Conservation (phyloP, 2,797 vertebrate species). For the Oreochromis grahami region DNA sequence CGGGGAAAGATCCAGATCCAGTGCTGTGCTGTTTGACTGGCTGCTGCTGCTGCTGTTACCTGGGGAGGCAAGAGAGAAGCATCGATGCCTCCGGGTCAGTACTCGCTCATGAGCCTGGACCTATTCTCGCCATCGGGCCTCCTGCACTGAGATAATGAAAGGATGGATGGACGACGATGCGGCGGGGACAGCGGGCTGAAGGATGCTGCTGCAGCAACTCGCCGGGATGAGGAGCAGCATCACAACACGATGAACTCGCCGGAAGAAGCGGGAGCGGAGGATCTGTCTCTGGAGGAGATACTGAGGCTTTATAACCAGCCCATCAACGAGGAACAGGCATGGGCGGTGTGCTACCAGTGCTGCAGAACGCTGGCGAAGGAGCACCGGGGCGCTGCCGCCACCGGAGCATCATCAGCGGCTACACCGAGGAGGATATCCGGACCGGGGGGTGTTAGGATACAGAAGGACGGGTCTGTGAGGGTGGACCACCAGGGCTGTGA, state of each 20-base stretch:
- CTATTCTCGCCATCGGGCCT: conserved; percentile 41
- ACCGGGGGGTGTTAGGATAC: conserved; percentile 79
- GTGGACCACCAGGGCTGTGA: conserved; percentile 45
- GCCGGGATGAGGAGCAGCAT: conserved; percentile 40
- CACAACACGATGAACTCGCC: conserved; percentile 45
- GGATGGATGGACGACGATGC: conserved; percentile 69
- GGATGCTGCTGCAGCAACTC: conserved; percentile 48
- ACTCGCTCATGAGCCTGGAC: conserved; percentile 6
- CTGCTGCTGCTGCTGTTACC: neutral
- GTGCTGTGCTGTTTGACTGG: neutral
- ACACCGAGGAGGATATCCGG: conserved; percentile 53
- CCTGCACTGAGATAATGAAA: conserved; percentile 70
- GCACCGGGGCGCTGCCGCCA: conserved; percentile 14
- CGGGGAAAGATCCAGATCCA: neutral
- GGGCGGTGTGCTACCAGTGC: conserved; percentile 96
- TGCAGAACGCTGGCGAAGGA: conserved; percentile 75
- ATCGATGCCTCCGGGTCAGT: conserved; percentile 48
- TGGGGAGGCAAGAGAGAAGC: neutral
- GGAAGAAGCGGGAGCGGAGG: conserved; percentile 61
- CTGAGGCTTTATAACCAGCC: conserved; percentile 89
- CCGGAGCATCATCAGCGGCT: conserved; percentile 5
- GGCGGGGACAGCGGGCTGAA: conserved; percentile 66
- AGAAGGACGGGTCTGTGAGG: conserved; percentile 82
- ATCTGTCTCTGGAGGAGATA: conserved; percentile 86
- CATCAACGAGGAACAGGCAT: conserved; percentile 98